A percentile compares a stretch with the other conserved stretches of the same genome.
These are phyloP conservation scores for Tachina lurida DNA, from an alignment of 2,888 invertebrate species.

Conservation along the genomic window DNA sequence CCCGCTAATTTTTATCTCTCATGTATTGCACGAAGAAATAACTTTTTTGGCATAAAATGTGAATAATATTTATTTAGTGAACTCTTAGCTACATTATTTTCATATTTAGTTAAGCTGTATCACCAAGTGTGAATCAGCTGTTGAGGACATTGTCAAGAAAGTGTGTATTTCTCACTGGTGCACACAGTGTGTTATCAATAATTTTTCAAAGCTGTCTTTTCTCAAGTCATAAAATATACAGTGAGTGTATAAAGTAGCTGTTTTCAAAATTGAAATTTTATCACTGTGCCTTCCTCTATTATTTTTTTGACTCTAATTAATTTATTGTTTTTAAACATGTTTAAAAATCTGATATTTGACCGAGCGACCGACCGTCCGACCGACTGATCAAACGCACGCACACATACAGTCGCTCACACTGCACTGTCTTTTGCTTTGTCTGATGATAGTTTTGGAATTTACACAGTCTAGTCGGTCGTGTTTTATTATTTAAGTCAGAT, in stretches of 20 bases:
- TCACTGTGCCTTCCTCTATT: background rate
- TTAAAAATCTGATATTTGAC: conserved; percentile 46
- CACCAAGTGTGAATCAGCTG: too few species aligned
- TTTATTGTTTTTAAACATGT: conserved; percentile 68
- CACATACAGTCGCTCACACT: background rate
- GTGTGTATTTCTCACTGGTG: too few species aligned
- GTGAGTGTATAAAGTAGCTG: background rate
- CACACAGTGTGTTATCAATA: too few species aligned
- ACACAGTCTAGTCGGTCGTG: conserved; percentile 22
- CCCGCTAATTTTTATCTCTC: too few species aligned
- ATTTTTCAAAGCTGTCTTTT: background rate
- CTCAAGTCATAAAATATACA: background rate
- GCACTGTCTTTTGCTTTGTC: conserved; percentile 4
- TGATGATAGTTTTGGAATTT: conserved; percentile 33
- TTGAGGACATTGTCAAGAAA: too few species aligned
- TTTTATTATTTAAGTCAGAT: conserved; percentile 15
- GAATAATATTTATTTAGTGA: too few species aligned
- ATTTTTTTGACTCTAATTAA: conserved; percentile 64
- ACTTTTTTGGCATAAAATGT: too few species aligned
- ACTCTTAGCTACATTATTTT: too few species aligned
- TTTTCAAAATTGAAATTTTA: background rate
- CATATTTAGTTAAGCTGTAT: too few species aligned
- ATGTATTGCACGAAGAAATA: too few species aligned
- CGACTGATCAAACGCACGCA: conserved; percentile 17
- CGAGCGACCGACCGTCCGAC: conserved; percentile 35